Evolutionary conservation across 2,797 vertebrate genomes (phyloP).

Genomic region (Dicrostonyx torquatus): DNA sequence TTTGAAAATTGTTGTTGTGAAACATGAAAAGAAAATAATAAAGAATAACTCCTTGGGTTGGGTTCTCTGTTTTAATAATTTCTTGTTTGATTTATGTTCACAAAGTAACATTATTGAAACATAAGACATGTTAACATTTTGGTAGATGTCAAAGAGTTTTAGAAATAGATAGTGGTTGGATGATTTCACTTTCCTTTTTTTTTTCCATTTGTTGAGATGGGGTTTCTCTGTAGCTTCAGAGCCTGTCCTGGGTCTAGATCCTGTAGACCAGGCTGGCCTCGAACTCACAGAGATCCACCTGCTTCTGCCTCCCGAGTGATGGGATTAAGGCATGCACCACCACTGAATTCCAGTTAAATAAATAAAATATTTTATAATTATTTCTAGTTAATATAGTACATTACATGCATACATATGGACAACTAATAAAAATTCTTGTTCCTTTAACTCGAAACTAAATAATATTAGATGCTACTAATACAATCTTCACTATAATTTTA

Average conservation of each 20-base stretch:
- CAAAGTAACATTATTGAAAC: slow-evolving; percentile 9
- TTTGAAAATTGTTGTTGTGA: slow-evolving; percentile 21
- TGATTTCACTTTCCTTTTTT: neutral
- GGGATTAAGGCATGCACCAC: no score
- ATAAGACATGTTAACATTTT: neutral
- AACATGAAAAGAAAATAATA: slow-evolving; percentile 34
- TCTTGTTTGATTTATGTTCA: slow-evolving; percentile 28
- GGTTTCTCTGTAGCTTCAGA: no score
- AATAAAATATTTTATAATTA: slow-evolving; percentile 9
- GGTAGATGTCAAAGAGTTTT: slow-evolving; percentile 28
- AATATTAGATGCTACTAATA: slow-evolving; percentile 59
- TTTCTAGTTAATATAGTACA: slow-evolving; percentile 33
- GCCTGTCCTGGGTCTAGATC: no score
- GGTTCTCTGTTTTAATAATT: slow-evolving; percentile 44
- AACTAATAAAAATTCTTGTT: slow-evolving; percentile 63
- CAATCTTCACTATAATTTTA: slow-evolving; percentile 3
- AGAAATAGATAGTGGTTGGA: neutral
- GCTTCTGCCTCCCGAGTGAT: no score
- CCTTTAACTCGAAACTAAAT: slow-evolving; percentile 39
- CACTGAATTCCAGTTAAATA: slow-evolving; percentile 30
- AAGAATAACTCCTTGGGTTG: neutral
- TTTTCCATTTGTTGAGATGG: no score
- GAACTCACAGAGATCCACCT: no score
- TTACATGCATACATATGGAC: neutral
- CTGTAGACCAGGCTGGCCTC: no score